Base-by-base conservation (phyloP, 2,113 vertebrate species). In the Turnix velox region DNA sequence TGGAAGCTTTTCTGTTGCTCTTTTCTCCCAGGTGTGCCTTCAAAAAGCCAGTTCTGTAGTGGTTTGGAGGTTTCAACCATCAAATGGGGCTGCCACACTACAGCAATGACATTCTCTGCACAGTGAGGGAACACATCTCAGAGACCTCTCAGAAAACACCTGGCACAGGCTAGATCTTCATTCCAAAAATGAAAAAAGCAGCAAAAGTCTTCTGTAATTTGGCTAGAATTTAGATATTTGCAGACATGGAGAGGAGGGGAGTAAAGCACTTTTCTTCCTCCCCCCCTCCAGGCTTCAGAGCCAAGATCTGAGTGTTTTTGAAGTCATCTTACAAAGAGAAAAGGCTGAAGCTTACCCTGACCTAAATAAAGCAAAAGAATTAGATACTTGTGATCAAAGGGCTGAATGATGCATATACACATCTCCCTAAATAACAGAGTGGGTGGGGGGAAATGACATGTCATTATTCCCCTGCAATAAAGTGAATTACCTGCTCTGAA, bases 331-430 rank as follows among this genome's bases (percentile, higher is more conserved):
- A 66, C n/a, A 77, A 77, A 51, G 54, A 81, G 69, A 87, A 86
- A 92, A 95, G 33, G 63, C 79, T 87, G 90, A 93, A 93, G 48
- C 86, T 90, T 73, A 92, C 40, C 78, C 73, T 93, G 78, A 94
- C 88, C 94, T 95, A 95, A 92, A 95, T 87, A 96, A 87, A 92
- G 77, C 61, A 87, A 59, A 94, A 87, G 83, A 92, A 92, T 81
- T 72, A 84, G 43, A 80, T 88, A 88, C 84, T 84, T 84, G 76
- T 93, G 94, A 95, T 95, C 94, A 95, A 96, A 96, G 79, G 48
- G 69, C 18, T 94, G 95, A 94, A 76, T 82, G 90, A 88, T 92
- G 94, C 73, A 93, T 88, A 92, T 45, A 96, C 86, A 94, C 66
- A 88, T 84, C 66, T 90, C 69, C 37, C 54, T 78, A 94, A 96